These are phyloP conservation scores for Fulmarus glacialis DNA, from an alignment of 2,113 vertebrate genomes.

Conservation along the genomic window DNA sequence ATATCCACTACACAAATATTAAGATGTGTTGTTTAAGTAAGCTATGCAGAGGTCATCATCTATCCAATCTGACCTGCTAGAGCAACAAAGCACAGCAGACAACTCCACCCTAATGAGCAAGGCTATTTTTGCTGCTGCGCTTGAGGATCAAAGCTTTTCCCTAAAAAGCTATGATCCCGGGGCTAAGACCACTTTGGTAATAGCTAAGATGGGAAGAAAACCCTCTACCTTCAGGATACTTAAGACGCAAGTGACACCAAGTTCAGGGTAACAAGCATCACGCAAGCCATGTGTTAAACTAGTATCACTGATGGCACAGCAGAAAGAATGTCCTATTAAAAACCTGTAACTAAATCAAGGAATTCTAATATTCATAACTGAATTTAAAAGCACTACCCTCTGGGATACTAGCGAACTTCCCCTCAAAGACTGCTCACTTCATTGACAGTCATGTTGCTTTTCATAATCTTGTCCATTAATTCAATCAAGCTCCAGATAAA, in stretches of 20 bases:
- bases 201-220: background rate
- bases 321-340: background rate
- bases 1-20: background rate
- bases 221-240: background rate
- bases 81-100: background rate
- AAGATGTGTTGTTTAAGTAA: background rate
- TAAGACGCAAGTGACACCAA: background rate
- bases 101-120: background rate
- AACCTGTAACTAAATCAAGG: background rate
- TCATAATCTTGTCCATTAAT: constrained; percentile 45
- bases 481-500: constrained; percentile 42
- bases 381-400: constrained; percentile 8
- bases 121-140: background rate
- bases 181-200: background rate
- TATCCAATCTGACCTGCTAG: background rate
- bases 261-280: background rate
- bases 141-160: constrained; percentile 5
- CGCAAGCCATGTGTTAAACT: background rate
- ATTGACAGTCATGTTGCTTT: constrained; percentile 17
- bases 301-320: background rate
- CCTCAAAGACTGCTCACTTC: constrained; percentile 25
- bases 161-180: background rate
- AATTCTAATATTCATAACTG: background rate
- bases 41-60: background rate
- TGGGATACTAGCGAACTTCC: background rate